phyloP scores from a whole-genome alignment of 92 coral and sea anemone genomes.

The Paramuricea clavata region DNA sequence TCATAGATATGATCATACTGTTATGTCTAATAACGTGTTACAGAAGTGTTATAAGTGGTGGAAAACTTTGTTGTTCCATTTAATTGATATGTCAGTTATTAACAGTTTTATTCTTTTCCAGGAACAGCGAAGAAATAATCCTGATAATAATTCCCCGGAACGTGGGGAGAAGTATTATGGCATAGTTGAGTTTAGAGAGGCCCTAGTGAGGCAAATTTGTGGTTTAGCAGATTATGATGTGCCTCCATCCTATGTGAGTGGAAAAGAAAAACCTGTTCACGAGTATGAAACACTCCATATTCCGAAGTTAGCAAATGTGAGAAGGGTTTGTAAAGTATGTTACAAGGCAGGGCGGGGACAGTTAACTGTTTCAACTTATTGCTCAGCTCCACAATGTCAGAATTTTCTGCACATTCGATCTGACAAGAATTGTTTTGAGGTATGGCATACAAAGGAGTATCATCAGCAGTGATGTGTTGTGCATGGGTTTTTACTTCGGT shows the following conservation, averaged over 20 bases:
- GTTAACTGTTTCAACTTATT: background rate
- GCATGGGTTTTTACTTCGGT: too few relatives aligned
- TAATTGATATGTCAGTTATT: slow-evolving; percentile 60
- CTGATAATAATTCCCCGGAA: slow-evolving; percentile 30
- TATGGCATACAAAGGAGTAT: too few relatives aligned
- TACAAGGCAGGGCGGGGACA: slow-evolving; percentile 28
- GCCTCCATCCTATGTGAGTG: slow-evolving; percentile 29
- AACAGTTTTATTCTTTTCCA: slow-evolving; percentile 56
- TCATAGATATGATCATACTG: slow-evolving; percentile 64
- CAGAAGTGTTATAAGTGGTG: slow-evolving; percentile 74
- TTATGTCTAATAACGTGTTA: slow-evolving; percentile 24
- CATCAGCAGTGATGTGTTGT: too few relatives aligned
- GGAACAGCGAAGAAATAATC: slow-evolving; percentile 34
- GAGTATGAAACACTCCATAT: slow-evolving; percentile 36
- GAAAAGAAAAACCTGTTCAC: background rate
- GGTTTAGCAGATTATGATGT: slow-evolving; percentile 41
- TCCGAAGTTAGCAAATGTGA: slow-evolving; percentile 21
- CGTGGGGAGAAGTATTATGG: slow-evolving; percentile 35
- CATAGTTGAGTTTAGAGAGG: slow-evolving; percentile 57
- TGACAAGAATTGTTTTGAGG: background rate
- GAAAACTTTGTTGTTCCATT: slow-evolving; percentile 72
- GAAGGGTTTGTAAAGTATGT: slow-evolving; percentile 58
- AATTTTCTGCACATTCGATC: background rate
- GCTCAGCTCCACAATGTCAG: slow-evolving; percentile 36
- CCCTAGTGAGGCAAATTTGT: slow-evolving; percentile 57